Evolutionary conservation across 2,888 invertebrate genomes (phyloP).

Genomic region (Diloba caeruleocephala): DNA sequence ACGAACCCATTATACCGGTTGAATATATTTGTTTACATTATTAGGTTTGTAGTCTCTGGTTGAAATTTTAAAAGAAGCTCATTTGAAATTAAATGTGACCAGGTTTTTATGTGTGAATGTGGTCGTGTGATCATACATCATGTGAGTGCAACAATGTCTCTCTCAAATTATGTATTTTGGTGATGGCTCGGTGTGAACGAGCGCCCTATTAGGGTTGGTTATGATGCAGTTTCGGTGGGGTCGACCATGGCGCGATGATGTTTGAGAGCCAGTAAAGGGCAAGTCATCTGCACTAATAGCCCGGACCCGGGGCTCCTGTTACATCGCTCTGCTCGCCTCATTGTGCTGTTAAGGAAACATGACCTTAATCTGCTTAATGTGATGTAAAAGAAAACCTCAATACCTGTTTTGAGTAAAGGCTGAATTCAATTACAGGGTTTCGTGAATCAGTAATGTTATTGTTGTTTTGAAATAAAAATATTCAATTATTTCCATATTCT

Average conservation of each 20-base stretch:
- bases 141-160: conserved; percentile 27
- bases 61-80: conserved; percentile 27
- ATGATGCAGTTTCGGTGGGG: conserved; percentile 65
- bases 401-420: no score
- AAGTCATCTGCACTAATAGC: conserved; percentile 81
- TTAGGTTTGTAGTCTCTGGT: conserved; percentile 51
- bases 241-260: conserved; percentile 51
- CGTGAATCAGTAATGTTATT: not conserved
- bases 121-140: conserved; percentile 1
- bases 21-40: conserved; percentile 77
- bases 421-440: not conserved
- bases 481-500: no score
- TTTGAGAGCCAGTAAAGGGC: conserved; percentile 68
- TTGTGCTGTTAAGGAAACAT: conserved; percentile 55
- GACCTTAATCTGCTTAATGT: conserved; percentile 54
- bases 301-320: conserved; percentile 66
- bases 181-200: conserved; percentile 23
- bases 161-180: conserved; percentile 40
- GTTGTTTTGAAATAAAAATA: no score
- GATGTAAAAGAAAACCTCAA: conserved; percentile 41
- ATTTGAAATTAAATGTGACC: conserved; percentile 47
- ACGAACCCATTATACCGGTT: conserved; percentile 65
- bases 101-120: conserved; percentile 14
- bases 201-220: conserved; percentile 47
- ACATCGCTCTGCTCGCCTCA: conserved; percentile 61